Evolutionary conservation across 1,140 invertebrate genomes (phyloP), one percentile per base, ranked within the genome.

Genomic region (Bombus cullumanus): DNA sequence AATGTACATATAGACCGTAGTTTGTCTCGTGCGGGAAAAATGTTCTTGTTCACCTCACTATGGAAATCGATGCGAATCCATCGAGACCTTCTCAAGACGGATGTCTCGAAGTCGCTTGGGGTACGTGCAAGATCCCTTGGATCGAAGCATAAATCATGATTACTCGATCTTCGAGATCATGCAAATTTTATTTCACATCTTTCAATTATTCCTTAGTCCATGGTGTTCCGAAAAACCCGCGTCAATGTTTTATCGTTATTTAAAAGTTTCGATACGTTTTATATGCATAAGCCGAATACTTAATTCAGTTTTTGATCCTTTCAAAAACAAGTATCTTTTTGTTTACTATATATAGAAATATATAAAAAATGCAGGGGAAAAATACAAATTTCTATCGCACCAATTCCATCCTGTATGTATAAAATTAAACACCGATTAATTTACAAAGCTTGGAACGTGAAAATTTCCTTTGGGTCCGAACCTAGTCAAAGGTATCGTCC

Each of bases 41-140:
- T 88, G 69, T 87, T 93, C 91, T 93, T 93, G 91, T 93, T 93
- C 93, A 87, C 90, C 90, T 89, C 89, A 86, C 92, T 91, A 93
- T 93, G 94, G 92, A 92, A 94, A 94, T 95, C 94, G 93, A 94
- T 95, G 90, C 91, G 83, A 93, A 88, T 91, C 81, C 85, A 74
- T 85, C 76, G 88, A 89, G 88, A 89, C 41, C 18, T 31, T 15
- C 34, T 28, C 0, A 53, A 68, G 25, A 83, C 34, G 31, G 31
- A 76, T 66, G 31, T 4, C 47, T 13, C 6, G 0, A 13, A 15
- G 53, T 64, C 18, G 41, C 15, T 25, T 47, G 12, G 41, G 41
- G 3, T 25, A 28, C 22, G 2, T 41, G 9, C 6, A 6, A 15
- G 75, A 31, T 31, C n/a, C 9, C 31, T 28, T 1, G 12, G 43